These are phyloP conservation scores for Alloplasta piceator DNA, from an alignment of 2,888 invertebrate genomes.

Conservation along the genomic window DNA sequence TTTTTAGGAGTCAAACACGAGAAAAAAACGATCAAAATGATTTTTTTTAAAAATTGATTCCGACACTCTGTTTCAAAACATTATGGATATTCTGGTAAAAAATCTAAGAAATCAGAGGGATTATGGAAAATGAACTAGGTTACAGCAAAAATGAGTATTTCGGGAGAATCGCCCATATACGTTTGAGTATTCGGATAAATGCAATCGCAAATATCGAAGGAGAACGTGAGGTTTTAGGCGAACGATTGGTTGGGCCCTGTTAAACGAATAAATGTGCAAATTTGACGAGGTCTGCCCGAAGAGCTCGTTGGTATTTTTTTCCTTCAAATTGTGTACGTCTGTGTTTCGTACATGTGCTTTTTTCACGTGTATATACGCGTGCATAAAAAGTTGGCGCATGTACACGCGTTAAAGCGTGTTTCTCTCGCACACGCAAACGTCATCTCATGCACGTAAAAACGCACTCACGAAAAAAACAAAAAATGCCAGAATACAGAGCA, in stretches of 20 bases:
- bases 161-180: too few species aligned
- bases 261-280: constrained; percentile 82
- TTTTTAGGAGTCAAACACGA: too few species aligned
- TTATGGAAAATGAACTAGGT: too few species aligned
- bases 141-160: too few species aligned
- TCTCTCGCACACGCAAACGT: constrained; percentile 31
- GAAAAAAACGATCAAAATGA: too few species aligned
- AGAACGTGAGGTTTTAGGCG: constrained; percentile 73
- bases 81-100: too few species aligned
- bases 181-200: constrained; percentile 55
- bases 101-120: too few species aligned
- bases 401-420: constrained; percentile 53
- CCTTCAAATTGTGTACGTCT: constrained; percentile 10
- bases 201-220: constrained; percentile 67
- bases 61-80: too few species aligned
- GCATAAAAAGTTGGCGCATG: constrained; percentile 25
- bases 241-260: constrained; percentile 71
- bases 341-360: constrained; percentile 37
- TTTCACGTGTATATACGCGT: constrained; percentile 13
- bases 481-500: constrained; percentile 15
- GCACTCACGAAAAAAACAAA: constrained; percentile 40
- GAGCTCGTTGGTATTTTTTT: constrained; percentile 42
- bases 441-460: constrained; percentile 47
- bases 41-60: too few species aligned
- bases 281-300: constrained; percentile 74